Evolutionary conservation across 1,140 invertebrate species (phyloP), one percentile per base, ranked within the genome.

Genomic region (Plodia interpunctella): DNA sequence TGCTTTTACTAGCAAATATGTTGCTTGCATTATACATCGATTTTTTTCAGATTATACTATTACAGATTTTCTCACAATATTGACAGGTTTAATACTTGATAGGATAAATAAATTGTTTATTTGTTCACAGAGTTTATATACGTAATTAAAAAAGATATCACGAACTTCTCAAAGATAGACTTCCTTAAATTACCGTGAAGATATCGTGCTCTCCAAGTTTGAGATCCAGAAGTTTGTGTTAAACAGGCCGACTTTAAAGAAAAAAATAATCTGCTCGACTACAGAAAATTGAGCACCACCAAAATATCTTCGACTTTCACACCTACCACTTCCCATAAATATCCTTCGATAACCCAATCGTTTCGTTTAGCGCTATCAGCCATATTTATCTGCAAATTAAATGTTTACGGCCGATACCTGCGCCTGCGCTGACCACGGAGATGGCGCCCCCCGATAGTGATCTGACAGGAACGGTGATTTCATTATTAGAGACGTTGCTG

Each of bases 381-480:
- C 21, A 13, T 11, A 20, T 53, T 53, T 53, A 53, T 53, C 51
- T 6, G 51, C 51, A 25, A 53, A 53, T 53, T 53, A 53, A 53
- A 53, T 53, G 51, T 53, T 25, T 53, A 53, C 19, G 51, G 51
- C 5, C 20, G 13, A 25, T 11, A 11, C 51, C 19, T 53, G 50
- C 38, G 38, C 9, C 60, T 35, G 28, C 28, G 28, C 28, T 9
- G 64, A 62, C 62, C 59, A 62, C 19, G 30, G 21, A 50, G 35
- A 28, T 60, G 66, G 66, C 66, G 66, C 66, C 66, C 51, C 38
- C 3, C 10, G 38, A 44, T 44, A 44, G 5, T 5, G 38, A 44
- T 44, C 38, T 44, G 38, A 44, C 38, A 44, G 38, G 13, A 44
- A 15, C 6, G 38, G 13, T 44, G 38, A 44, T 44, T n/a, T 2